Evolutionary conservation across 2,888 invertebrate species (phyloP).

Genomic region (Vanessa cardui): DNA sequence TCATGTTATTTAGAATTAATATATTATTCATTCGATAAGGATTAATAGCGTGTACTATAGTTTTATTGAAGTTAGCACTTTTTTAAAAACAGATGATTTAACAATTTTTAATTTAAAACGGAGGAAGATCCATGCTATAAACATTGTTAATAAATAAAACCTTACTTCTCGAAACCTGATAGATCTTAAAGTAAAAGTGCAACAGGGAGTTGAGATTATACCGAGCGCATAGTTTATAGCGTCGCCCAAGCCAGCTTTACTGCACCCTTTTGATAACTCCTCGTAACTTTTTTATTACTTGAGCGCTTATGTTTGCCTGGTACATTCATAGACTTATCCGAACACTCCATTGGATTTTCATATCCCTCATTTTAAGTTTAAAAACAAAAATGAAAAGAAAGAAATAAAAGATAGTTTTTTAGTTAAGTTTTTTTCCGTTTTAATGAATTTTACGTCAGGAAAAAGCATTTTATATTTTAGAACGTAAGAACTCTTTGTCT

Average conservation of each 20-base stretch:
- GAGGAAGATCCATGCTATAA: too few species aligned
- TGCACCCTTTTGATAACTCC: constrained; percentile 72
- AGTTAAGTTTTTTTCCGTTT: too few species aligned
- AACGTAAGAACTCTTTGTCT: too few species aligned
- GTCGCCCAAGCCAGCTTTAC: constrained; percentile 59
- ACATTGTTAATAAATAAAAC: neutral
- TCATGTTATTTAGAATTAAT: too few species aligned
- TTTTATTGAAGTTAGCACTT: too few species aligned
- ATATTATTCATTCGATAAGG: too few species aligned
- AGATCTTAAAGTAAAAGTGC: constrained; percentile 22
- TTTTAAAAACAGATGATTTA: too few species aligned
- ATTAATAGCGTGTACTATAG: too few species aligned
- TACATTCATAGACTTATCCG: constrained; percentile 43
- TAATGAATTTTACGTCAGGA: too few species aligned
- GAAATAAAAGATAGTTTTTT: too few species aligned
- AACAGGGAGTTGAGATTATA: constrained; percentile 40
- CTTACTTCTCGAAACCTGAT: constrained; percentile 11
- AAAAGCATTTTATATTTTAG: too few species aligned
- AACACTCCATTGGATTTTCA: constrained; percentile 8
- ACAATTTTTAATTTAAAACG: too few species aligned
- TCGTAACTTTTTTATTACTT: constrained; percentile 72
- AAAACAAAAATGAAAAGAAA: neutral
- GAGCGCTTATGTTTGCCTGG: constrained; percentile 66
- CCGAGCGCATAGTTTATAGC: constrained; percentile 60
- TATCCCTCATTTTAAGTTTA: neutral